Evolutionary conservation across 2,797 vertebrate genomes (phyloP).

Genomic region (Thaleichthys pacificus): DNA sequence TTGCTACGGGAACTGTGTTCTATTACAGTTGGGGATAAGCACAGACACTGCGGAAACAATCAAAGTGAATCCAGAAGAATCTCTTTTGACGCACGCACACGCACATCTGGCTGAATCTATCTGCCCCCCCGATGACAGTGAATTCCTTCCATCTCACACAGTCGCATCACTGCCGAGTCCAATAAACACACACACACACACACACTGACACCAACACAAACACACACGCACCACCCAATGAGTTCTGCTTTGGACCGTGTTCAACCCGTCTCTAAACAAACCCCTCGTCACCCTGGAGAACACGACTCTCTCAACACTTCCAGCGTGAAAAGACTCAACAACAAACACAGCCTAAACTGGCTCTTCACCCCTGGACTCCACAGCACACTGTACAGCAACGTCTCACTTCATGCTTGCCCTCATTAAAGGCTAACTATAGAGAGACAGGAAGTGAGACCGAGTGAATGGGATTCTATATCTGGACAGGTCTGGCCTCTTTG

Average conservation of each 20-base stretch:
- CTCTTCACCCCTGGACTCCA: too few relatives aligned
- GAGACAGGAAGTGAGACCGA: constrained; percentile 29
- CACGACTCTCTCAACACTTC: too few relatives aligned
- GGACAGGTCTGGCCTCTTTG: constrained; percentile 48
- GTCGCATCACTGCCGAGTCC: background rate
- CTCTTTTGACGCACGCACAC: background rate
- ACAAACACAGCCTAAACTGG: too few relatives aligned
- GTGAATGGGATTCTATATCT: constrained; percentile 34
- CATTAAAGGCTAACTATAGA: constrained; percentile 37
- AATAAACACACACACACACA: background rate
- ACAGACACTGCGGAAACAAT: constrained; percentile 62
- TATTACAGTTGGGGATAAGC: constrained; percentile 62
- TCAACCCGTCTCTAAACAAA: too few relatives aligned
- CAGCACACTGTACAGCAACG: too few relatives aligned
- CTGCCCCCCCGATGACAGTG: constrained; percentile 14
- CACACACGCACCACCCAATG: too few relatives aligned
- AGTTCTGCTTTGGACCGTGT: too few relatives aligned
- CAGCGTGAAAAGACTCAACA: too few relatives aligned
- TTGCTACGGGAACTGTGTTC: constrained; percentile 51
- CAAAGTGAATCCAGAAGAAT: constrained; percentile 58
- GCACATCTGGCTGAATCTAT: constrained; percentile 60
- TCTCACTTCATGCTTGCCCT: background rate
- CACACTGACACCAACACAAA: background rate
- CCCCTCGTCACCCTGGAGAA: too few relatives aligned
- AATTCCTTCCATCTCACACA: constrained; percentile 2